Evolutionary conservation across 1,140 invertebrate genomes (phyloP).

Genomic region (Chrysomallon squamiferum): DNA sequence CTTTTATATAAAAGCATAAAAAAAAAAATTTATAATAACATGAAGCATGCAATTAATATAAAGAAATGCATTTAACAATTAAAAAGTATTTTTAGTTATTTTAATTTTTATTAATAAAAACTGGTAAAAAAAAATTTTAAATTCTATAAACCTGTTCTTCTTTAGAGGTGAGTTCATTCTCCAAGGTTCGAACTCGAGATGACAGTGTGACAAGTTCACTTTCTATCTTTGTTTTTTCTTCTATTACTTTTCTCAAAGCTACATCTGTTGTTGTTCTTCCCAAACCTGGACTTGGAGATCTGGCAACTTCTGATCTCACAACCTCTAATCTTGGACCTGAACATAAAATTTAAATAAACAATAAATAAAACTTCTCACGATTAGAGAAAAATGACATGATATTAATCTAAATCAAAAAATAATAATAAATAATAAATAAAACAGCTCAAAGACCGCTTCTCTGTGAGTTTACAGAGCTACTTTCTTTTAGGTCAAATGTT

Average conservation of each 20-base stretch:
- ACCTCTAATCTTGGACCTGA: conserved; percentile 4
- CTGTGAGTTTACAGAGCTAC: too few species aligned
- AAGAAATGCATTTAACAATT: too few species aligned
- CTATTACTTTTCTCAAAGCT: conserved; percentile 50
- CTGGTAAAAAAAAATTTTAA: too few species aligned
- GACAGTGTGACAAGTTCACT: conserved; percentile 44
- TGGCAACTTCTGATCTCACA: background rate
- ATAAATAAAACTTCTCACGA: background rate
- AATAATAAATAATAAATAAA: too few species aligned
- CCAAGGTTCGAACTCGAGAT: conserved; percentile 29
- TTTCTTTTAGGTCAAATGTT: too few species aligned
- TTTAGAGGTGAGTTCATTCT: conserved; percentile 41
- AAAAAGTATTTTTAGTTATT: too few species aligned
- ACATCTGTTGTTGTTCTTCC: conserved; percentile 43
- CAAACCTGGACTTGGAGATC: conserved; percentile 21
- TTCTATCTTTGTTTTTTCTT: conserved; percentile 57
- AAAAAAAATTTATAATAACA: too few species aligned
- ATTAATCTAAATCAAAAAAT: too few species aligned
- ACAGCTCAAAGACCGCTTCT: too few species aligned
- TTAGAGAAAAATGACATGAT: background rate
- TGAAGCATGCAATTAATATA: too few species aligned
- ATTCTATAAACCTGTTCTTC: conserved; percentile 39
- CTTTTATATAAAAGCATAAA: too few species aligned
- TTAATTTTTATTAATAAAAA: too few species aligned
- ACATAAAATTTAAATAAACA: background rate